Conservation (phyloP, 2,797 vertebrate species). For the Enoplosus armatus region DNA sequence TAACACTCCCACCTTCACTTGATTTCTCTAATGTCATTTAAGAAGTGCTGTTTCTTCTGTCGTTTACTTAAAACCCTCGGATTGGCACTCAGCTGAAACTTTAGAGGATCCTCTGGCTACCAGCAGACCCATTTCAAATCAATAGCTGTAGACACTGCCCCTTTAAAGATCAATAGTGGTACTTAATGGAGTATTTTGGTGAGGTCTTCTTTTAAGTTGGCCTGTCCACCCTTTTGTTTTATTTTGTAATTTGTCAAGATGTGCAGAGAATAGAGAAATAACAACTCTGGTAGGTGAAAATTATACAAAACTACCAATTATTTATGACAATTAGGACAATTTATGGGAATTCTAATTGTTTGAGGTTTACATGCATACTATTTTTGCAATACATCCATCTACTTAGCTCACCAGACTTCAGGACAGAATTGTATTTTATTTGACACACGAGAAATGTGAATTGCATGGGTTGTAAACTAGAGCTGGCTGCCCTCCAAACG, state of each 20-base stretch:
- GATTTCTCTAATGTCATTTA: slow-evolving; percentile 48
- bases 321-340: background rate
- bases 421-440: background rate
- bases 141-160: slow-evolving; percentile 59
- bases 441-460: slow-evolving; percentile 37
- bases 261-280: background rate
- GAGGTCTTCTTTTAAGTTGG: slow-evolving; percentile 29
- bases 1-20: slow-evolving; percentile 32
- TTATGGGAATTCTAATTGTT: no score
- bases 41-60: slow-evolving; percentile 42
- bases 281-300: background rate
- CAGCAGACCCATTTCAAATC: slow-evolving; percentile 54
- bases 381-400: background rate
- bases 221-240: background rate
- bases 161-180: slow-evolving; percentile 68
- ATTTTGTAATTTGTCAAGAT: slow-evolving; percentile 16
- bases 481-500: slow-evolving; percentile 38
- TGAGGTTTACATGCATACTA: background rate
- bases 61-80: slow-evolving; percentile 65
- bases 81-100: slow-evolving; percentile 75
- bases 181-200: slow-evolving; percentile 53
- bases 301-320: background rate
- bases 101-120: slow-evolving; percentile 60
- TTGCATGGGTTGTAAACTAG: slow-evolving; percentile 31
- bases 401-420: slow-evolving; percentile 3